Percentiles rank a stretch among this genome's conserved stretches.
Conservation (phyloP, 2,888 invertebrate genomes). For the Sericinus montela region DNA sequence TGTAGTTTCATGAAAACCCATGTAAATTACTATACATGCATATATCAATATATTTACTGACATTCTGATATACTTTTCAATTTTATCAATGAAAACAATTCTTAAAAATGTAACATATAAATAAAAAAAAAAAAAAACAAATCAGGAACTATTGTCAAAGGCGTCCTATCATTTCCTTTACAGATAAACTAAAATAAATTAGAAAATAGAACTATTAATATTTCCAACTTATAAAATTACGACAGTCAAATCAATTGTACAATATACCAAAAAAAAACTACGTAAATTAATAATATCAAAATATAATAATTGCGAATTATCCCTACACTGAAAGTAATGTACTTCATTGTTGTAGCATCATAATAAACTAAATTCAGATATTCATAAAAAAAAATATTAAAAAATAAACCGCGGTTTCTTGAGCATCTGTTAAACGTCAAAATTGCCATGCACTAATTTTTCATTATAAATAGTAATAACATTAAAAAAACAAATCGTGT, state of each 20-base stretch:
- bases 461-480: too few species aligned
- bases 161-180: slow-evolving; percentile 13
- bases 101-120: slow-evolving; percentile 15
- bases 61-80: slow-evolving; percentile 3
- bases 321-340: not conserved
- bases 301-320: not conserved
- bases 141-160: slow-evolving; percentile 20
- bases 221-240: slow-evolving; percentile 11
- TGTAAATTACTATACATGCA: slow-evolving; percentile 24
- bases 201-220: not conserved
- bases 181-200: slow-evolving; percentile 15
- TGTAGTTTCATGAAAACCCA: slow-evolving; percentile 55
- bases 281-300: slow-evolving; percentile 5
- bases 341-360: not conserved
- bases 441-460: too few species aligned
- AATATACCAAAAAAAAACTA: not conserved
- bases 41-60: slow-evolving; percentile 18
- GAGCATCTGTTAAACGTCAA: too few species aligned
- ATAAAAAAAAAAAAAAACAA: slow-evolving; percentile 17
- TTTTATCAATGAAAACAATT: not conserved
- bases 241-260: slow-evolving; percentile 6
- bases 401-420: too few species aligned
- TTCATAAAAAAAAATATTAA: too few species aligned
- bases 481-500: too few species aligned
- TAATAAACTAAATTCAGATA: not conserved